Base-by-base conservation (phyloP, 2,113 vertebrate species). In the Rhodinocichla rosea region DNA sequence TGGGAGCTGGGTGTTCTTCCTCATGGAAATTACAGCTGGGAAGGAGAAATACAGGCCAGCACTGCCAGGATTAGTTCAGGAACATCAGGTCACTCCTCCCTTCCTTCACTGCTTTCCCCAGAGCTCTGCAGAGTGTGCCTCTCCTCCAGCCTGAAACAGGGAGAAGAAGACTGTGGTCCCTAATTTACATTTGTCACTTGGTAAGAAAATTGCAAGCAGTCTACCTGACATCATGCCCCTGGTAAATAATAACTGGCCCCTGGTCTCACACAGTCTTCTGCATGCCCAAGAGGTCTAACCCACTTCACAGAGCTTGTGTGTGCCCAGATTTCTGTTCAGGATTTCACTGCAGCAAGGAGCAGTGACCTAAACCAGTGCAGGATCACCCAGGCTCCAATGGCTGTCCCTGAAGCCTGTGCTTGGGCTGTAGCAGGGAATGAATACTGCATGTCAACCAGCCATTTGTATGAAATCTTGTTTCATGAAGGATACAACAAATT, bases 301-400 rank as follows among this genome's bases (percentile, higher is more conserved):
- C 56, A 10, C 42, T 63, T 71, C 81, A 42, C 21, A 75, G 69
- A 42, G 21, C 39, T 11, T 8, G 2, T 27, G 35, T 40, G n/a
- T 40, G 27, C 32, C 59, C 68, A 49, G 28, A 52, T 73, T 85
- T 82, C 67, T 83, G 24, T 14, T 63, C 57, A 44, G 19, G 45
- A 44, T 83, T 73, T 89, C 49, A 28, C 62, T 68, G 52, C 33
- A 3, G 8, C 53, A 30, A 64, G 59, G 74, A 23, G 21, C 8
- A 5, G 67, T 49, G 71, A 64, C 40, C 67, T 64, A 21, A 79
- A 68, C 0, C 52, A 44, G 35, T 9, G n/a, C 5, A 15, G 50
- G 55, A 32, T 33, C 1, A 0, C 15, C 45, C 40, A 32, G 65
- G 18, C 6, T 0, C 15, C 4, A 2, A 8, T 33, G 18, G 12